Evolutionary conservation across 2,113 vertebrate species (phyloP).

Genomic region (Callocephalon fimbriatum): DNA sequence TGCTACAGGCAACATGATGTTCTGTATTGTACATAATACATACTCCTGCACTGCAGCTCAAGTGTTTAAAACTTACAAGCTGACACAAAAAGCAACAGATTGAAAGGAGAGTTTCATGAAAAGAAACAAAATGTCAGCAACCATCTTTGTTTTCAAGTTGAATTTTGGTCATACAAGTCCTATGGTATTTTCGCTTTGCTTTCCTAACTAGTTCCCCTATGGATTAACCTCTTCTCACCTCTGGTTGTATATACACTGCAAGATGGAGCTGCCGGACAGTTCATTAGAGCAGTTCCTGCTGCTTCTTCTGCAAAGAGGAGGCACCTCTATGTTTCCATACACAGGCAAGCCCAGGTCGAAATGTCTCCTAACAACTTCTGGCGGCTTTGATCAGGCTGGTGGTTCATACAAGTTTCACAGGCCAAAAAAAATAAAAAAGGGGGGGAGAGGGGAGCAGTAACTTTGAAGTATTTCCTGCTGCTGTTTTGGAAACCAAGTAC

Average conservation of each 20-base stretch:
- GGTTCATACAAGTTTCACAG: background rate
- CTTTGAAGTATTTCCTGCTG: slow-evolving; percentile 58
- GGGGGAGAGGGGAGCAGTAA: background rate
- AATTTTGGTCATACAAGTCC: background rate
- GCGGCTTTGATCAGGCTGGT: slow-evolving; percentile 33
- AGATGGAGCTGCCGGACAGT: slow-evolving; percentile 35
- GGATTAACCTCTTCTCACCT: slow-evolving; percentile 75
- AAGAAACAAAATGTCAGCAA: background rate
- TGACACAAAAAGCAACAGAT: background rate
- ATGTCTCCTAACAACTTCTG: slow-evolving; percentile 11
- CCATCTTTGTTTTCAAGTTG: background rate
- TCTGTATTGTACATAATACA: background rate
- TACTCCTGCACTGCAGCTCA: background rate
- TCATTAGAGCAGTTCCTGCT: slow-evolving; percentile 76
- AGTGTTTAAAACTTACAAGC: background rate
- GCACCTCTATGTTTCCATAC: background rate
- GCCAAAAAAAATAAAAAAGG: background rate
- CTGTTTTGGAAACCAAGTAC: slow-evolving; percentile 29
- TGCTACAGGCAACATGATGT: background rate
- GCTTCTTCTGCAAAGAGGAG: slow-evolving; percentile 48
- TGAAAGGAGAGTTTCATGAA: background rate
- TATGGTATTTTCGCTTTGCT: background rate
- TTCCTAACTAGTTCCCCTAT: slow-evolving; percentile 66
- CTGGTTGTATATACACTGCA: slow-evolving; percentile 22
- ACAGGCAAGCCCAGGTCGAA: background rate